Percentiles rank a stretch among this genome's conserved stretches.
Evolutionary conservation across 2,888 invertebrate genomes (phyloP).

Genomic region (Desoria tigrina): DNA sequence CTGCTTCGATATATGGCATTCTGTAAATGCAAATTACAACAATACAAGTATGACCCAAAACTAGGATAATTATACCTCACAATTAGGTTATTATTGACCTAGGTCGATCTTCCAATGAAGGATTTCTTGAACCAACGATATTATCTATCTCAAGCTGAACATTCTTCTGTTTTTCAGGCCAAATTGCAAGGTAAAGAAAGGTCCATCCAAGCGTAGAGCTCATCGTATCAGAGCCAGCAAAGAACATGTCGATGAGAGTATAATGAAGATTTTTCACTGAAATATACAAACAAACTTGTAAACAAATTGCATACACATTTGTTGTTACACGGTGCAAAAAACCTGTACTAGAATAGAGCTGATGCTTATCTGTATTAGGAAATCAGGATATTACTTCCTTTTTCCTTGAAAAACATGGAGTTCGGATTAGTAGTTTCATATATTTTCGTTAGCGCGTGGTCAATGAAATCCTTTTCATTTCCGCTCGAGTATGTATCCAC

Average conservation of each 20-base stretch:
- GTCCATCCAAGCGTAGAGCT: slow-evolving; percentile 50
- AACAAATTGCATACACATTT: too few relatives aligned
- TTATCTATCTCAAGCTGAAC: slow-evolving; percentile 54
- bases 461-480: slow-evolving; percentile 52
- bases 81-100: too few relatives aligned
- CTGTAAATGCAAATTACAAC: slow-evolving; percentile 24
- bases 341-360: too few relatives aligned
- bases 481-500: slow-evolving; percentile 41
- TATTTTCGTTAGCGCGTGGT: slow-evolving; percentile 52
- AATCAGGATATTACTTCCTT: slow-evolving; percentile 32
- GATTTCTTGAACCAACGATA: slow-evolving; percentile 53
- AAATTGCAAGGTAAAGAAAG: slow-evolving; percentile 39
- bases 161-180: slow-evolving; percentile 40
- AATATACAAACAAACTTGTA: background rate
- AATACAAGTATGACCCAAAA: background rate
- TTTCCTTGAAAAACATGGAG: slow-evolving; percentile 47
- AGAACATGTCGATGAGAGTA: slow-evolving; percentile 48
- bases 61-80: too few relatives aligned
- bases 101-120: slow-evolving; percentile 50
- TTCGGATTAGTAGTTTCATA: slow-evolving; percentile 42
- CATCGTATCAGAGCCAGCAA: slow-evolving; percentile 49
- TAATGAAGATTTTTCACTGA: slow-evolving; percentile 47
- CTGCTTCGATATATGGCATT: slow-evolving; percentile 44
- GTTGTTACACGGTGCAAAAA: too few relatives aligned
- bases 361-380: background rate